phyloP scores from a whole-genome alignment of 35 echinoderm and acorn worm genomes.

The Ptychodera flava region DNA sequence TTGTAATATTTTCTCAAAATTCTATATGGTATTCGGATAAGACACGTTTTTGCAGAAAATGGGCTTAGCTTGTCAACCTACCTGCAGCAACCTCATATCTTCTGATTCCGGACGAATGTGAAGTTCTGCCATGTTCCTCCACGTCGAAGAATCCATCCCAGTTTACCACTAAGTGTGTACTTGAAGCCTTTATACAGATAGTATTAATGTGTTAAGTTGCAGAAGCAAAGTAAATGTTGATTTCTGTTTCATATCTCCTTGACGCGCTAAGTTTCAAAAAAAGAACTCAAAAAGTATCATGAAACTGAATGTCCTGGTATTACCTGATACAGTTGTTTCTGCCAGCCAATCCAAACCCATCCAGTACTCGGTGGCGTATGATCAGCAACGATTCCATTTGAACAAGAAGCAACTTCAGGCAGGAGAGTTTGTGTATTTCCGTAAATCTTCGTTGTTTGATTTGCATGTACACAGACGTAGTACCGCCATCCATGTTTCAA shows the following conservation, averaged over 20 bases:
- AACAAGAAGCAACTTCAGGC: conserved; percentile 12
- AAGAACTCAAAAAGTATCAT: no score
- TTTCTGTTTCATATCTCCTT: no score
- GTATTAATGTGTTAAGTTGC: no score
- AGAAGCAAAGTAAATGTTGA: no score
- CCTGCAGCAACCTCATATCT: conserved; percentile 24
- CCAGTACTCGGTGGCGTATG: conserved; percentile 20
- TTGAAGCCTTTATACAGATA: conserved; percentile 12
- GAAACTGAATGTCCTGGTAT: no score
- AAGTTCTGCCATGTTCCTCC: conserved; percentile 24
- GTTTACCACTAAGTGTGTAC: neutral
- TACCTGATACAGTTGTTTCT: conserved; percentile 17
- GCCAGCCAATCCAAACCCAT: conserved; percentile 20
- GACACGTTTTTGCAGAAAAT: neutral
- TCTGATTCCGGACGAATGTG: conserved; percentile 30
- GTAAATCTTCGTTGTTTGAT: neutral
- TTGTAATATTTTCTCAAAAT: no score
- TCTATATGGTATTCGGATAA: no score
- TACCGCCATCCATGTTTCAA: conserved; percentile 9
- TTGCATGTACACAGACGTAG: conserved; percentile 20
- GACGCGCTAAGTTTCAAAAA: no score
- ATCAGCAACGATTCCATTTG: no score
- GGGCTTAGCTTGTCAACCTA: conserved; percentile 6
- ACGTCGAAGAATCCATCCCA: conserved; percentile 24
- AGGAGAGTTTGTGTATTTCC: neutral